Evolutionary conservation across 2,888 invertebrate genomes (phyloP), one percentile per base, ranked within the genome.

Genomic region (Strigamia transsilvanica): DNA sequence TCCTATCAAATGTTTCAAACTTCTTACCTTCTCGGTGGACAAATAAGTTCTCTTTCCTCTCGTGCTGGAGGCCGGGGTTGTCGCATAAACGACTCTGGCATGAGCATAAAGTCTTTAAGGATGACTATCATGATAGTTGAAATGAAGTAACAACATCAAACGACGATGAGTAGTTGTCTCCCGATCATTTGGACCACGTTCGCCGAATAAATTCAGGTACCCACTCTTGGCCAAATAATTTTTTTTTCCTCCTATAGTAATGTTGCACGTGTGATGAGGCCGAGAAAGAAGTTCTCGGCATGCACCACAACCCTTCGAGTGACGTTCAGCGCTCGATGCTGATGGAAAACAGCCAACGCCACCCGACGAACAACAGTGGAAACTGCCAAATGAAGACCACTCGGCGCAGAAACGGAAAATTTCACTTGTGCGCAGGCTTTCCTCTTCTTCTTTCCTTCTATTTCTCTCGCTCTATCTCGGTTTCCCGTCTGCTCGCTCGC

Each of bases 51-150:
- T 79, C 79, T 41, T 21, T 79, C 79, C 34, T 79, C 79, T 42
- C 79, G 32, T 38, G 79, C 21, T 12, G 42, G 79, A 34, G 79
- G 79, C 23, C 42, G 10, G 18, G 38, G 79, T 79, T 79, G 79
- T 79, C 79, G 38, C 79, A 79, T 79, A 42, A 41, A 79, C 79
- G 79, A 41, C 42, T 79, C 79, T 34, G 79, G 79, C 79, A 79
- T 79, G 41, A 79, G 42, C 41, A 79, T 79, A 38, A 41, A 79
- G 42, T 79, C 79, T 79, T 42, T 79, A 21, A 79, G 79, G 38
- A 79, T 79, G 41, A 79, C 41, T 38, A 79, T 42, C 79, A 79
- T 79, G 79, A 41, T 79, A 15, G 79, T 34, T 21, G 21, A 32
- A 32, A 27, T 73, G 13, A 15, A 32, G 27, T 73, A 73, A 23